A percentile compares a stretch with the other conserved stretches of the same genome.
Evolutionary conservation across 2,797 vertebrate genomes (phyloP).

Genomic region (Basileuterus tristriatus): DNA sequence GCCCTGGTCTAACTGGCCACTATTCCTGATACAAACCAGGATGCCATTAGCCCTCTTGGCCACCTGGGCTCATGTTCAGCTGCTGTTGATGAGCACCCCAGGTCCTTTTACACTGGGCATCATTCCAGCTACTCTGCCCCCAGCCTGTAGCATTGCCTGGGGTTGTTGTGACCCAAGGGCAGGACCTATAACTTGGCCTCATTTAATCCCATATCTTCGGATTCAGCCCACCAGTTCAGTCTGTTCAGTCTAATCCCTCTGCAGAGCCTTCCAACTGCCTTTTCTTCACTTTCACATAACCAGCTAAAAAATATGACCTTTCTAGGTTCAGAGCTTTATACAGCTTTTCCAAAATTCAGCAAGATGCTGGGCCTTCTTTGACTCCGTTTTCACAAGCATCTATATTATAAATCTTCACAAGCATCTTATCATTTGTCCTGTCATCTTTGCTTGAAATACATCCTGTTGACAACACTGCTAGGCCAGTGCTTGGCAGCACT

Average conservation of each 20-base stretch:
- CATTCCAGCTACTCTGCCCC: neutral
- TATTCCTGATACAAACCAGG: neutral
- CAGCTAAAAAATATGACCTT: neutral
- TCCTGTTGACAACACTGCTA: neutral
- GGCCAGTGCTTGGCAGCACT: neutral
- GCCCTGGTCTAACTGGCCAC: too few relatives aligned
- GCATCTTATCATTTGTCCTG: neutral
- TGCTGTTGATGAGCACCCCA: accelerated
- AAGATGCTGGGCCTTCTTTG: neutral
- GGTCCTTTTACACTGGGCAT: neutral
- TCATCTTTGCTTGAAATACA: neutral
- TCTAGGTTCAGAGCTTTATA: neutral
- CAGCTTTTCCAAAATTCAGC: neutral
- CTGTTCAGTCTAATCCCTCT: neutral
- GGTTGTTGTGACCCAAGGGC: neutral
- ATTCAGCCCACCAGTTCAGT: neutral
- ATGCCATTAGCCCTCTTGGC: neutral
- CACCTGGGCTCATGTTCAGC: neutral
- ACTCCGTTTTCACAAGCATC: neutral
- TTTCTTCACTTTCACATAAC: neutral
- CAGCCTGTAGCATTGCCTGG: neutral
- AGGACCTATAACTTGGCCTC: neutral
- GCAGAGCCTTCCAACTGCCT: neutral
- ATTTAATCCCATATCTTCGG: neutral
- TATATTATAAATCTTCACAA: neutral